A percentile compares a stretch with the other conserved stretches of the same genome.
phyloP scores from a whole-genome alignment of 2,888 invertebrate species.

The Apodemia mormo region DNA sequence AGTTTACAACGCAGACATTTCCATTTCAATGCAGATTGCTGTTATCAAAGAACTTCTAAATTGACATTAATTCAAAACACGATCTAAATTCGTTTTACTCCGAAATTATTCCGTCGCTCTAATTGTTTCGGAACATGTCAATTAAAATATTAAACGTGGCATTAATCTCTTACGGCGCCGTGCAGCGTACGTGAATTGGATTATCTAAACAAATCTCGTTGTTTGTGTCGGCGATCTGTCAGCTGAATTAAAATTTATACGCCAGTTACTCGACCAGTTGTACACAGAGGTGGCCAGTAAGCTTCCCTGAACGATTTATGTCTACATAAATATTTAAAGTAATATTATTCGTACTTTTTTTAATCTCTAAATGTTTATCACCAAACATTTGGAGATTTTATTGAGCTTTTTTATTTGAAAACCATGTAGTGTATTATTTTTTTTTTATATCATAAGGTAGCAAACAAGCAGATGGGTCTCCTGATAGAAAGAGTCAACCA shows the following conservation, averaged over 20 bases:
- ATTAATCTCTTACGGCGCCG: constrained; percentile 48
- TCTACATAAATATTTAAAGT: constrained; percentile 6
- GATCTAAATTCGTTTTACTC: background rate
- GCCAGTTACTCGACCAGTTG: constrained; percentile 14
- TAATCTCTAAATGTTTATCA: background rate
- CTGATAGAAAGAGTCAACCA: too few species aligned
- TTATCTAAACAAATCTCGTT: constrained; percentile 50
- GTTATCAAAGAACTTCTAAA: too few species aligned
- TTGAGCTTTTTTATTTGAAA: too few species aligned
- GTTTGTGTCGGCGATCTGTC: constrained; percentile 24
- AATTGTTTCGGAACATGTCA: constrained; percentile 35
- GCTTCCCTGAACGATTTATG: constrained; percentile 9
- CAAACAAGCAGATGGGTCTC: too few species aligned
- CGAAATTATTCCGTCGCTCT: background rate
- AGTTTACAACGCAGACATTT: too few species aligned
- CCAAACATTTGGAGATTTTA: too few species aligned
- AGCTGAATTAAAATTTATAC: constrained; percentile 25
- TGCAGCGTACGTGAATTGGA: constrained; percentile 45
- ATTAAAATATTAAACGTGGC: constrained; percentile 45
- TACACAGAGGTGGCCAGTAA: background rate
- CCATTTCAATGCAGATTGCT: too few species aligned
- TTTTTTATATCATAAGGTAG: too few species aligned
- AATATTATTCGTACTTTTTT: background rate
- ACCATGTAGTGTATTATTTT: too few species aligned
- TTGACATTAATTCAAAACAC: background rate